Percentiles rank a stretch among this genome's conserved stretches.
Conservation (phyloP, 2,113 vertebrate species). For the Emydocephalus ijimae region DNA sequence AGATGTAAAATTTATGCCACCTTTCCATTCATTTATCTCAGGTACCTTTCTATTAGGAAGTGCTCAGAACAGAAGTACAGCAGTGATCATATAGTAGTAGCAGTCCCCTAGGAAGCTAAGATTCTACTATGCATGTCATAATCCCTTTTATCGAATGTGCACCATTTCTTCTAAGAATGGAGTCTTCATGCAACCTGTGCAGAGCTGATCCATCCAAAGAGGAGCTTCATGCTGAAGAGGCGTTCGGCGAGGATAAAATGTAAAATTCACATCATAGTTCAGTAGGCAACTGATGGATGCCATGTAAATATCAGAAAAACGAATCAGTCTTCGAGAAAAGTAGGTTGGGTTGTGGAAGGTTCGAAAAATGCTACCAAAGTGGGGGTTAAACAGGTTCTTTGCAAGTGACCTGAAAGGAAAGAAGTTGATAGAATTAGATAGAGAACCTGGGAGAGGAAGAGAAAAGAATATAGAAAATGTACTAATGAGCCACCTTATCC, state of each 20-base stretch:
- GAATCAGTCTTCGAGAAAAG: constrained; percentile 76
- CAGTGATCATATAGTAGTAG: constrained; percentile 16
- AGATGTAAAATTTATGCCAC: background rate
- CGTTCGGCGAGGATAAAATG: constrained; percentile 78
- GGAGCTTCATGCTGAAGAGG: constrained; percentile 79
- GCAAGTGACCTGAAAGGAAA: constrained; percentile 67
- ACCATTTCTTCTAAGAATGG: constrained; percentile 81
- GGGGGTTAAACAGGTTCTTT: constrained; percentile 79
- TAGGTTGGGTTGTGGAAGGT: constrained; percentile 82
- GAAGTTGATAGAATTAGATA: background rate
- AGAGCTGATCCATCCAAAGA: constrained; percentile 83
- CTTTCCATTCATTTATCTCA: background rate
- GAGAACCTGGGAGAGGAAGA: background rate
- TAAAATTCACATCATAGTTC: constrained; percentile 76
- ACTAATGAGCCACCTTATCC: background rate
- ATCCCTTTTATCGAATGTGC: constrained; percentile 73
- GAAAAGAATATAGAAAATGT: background rate
- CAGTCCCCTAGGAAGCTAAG: background rate
- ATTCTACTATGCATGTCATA: background rate
- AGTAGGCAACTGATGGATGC: constrained; percentile 79
- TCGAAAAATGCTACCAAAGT: constrained; percentile 82
- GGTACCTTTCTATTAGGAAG: constrained; percentile 22
- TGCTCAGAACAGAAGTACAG: constrained; percentile 31
- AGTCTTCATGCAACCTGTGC: constrained; percentile 81
- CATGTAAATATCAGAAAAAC: constrained; percentile 82